Percentiles rank a stretch among this genome's conserved stretches.
phyloP scores from a whole-genome alignment of 2,797 vertebrate species.

The Hipposideros larvatus region DNA sequence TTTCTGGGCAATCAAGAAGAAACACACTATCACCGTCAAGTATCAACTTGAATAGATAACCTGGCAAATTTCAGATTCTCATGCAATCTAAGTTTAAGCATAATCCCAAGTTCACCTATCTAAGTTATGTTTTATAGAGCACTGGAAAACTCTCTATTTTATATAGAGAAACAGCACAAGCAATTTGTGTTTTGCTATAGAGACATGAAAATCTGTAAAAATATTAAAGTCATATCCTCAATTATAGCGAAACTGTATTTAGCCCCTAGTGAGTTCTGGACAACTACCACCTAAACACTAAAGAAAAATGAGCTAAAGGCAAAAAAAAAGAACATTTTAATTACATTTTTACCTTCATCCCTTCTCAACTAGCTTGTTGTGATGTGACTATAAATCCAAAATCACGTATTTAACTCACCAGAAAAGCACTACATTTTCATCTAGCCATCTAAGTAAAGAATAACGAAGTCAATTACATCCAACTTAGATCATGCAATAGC shows the following conservation, averaged over 20 bases:
- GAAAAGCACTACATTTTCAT: constrained; percentile 36
- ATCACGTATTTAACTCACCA: constrained; percentile 30
- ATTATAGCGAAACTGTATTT: neutral
- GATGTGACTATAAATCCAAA: constrained; percentile 47
- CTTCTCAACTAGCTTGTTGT: neutral
- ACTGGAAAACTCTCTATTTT: constrained; percentile 16
- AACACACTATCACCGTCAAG: neutral
- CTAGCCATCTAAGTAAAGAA: too few relatives aligned
- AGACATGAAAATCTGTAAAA: neutral
- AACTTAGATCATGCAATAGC: neutral
- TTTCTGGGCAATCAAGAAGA: neutral
- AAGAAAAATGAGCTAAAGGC: constrained; percentile 23
- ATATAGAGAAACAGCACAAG: neutral
- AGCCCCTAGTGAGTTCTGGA: neutral
- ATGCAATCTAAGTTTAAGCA: constrained; percentile 27
- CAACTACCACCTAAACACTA: neutral
- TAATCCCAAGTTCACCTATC: neutral
- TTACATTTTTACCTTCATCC: neutral
- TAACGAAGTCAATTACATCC: neutral
- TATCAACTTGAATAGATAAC: neutral
- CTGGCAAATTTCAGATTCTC: constrained; percentile 28
- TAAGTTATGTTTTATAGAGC: constrained; percentile 20
- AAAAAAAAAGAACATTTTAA: neutral
- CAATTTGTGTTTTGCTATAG: neutral
- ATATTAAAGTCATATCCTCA: neutral